phyloP scores from a whole-genome alignment of 2,888 invertebrate genomes.

The Boloria selene region DNA sequence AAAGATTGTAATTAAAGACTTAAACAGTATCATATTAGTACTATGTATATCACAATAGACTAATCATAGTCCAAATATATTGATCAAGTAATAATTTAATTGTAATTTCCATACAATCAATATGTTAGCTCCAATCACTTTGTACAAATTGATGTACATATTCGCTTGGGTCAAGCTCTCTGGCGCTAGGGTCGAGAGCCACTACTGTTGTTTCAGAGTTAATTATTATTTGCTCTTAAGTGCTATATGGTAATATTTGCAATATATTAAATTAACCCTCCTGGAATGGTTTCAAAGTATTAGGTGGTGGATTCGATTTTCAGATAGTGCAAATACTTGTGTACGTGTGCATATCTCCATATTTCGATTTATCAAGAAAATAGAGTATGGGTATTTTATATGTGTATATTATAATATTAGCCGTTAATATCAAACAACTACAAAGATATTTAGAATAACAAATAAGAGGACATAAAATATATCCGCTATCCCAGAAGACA shows the following conservation, averaged over 20 bases:
- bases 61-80: too few species aligned
- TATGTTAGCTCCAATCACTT: constrained; percentile 13
- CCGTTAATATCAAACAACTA: not conserved
- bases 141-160: constrained; percentile 21
- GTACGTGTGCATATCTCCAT: too few species aligned
- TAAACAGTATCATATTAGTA: too few species aligned
- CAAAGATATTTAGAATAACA: not conserved
- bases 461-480: not conserved
- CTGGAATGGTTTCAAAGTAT: too few species aligned
- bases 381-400: too few species aligned
- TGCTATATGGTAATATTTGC: constrained; percentile 12
- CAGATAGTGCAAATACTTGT: too few species aligned
- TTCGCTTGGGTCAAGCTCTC: constrained; percentile 26
- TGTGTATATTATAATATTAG: too few species aligned
- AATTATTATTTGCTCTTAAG: constrained; percentile 4
- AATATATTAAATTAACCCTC: not conserved
- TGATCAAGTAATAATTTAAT: not conserved
- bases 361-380: too few species aligned
- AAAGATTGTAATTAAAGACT: not conserved
- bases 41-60: too few species aligned
- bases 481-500: not conserved
- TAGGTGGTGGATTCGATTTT: too few species aligned
- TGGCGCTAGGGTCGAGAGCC: constrained; percentile 14
- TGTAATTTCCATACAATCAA: constrained; percentile 10
- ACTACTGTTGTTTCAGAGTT: constrained; percentile 17